Evolutionary conservation across 1,140 invertebrate species (phyloP).

Genomic region (Nephotettix cincticeps): DNA sequence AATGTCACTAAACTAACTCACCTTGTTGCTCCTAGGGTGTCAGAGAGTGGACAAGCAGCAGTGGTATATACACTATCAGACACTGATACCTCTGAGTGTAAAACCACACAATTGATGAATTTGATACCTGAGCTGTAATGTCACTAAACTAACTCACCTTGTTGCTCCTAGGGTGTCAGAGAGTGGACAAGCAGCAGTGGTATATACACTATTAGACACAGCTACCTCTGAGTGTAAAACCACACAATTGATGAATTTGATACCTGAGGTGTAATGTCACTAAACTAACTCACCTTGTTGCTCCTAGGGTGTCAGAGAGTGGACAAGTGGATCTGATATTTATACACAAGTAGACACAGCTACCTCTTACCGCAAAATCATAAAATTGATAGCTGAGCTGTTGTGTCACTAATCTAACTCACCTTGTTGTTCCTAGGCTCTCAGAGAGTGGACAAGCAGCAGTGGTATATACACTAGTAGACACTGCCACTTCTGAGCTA

Average conservation of each 20-base stretch:
- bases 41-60: not conserved
- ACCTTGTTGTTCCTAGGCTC: conserved; percentile 51
- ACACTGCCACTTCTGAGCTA: conserved; percentile 57
- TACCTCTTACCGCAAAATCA: not conserved
- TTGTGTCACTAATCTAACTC: not conserved
- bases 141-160: not conserved
- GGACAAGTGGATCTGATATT: too few relatives aligned
- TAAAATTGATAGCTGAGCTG: too few relatives aligned
- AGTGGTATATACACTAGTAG: conserved; percentile 61
- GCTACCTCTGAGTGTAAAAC: conserved; percentile 40
- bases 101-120: conserved; percentile 34
- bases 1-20: not conserved
- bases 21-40: not conserved
- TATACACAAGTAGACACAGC: not conserved
- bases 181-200: conserved; percentile 57
- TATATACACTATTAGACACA: conserved; percentile 62
- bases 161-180: conserved; percentile 58
- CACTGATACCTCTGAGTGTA: not conserved
- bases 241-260: not conserved
- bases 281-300: not conserved
- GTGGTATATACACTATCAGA: not conserved
- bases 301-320: not conserved
- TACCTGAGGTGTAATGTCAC: not conserved
- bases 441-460: conserved; percentile 59
- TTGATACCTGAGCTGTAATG: not conserved